Percentiles rank a stretch among this genome's conserved stretches.
Conservation (phyloP, 2,888 invertebrate genomes). For the Odontomyia ornata region DNA sequence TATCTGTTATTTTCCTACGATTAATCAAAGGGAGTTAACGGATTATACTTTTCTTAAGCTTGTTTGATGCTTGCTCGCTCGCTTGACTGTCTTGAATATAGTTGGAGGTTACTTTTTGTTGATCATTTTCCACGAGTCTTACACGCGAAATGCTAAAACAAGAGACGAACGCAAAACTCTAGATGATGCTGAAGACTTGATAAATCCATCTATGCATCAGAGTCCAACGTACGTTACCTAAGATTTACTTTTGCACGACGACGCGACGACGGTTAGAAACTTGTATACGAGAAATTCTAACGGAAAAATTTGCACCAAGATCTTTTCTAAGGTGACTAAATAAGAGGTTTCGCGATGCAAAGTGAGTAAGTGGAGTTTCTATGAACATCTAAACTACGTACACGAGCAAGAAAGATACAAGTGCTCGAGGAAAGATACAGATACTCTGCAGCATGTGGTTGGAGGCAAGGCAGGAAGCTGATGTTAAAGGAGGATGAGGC, state of each 20-base stretch:
- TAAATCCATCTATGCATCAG: background rate
- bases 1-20: constrained; percentile 16
- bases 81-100: background rate
- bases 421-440: background rate
- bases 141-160: constrained; percentile 21
- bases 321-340: constrained; percentile 12
- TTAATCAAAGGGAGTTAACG: constrained; percentile 36
- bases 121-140: constrained; percentile 1
- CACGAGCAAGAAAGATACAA: background rate
- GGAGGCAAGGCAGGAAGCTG: too few relatives aligned
- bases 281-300: constrained; percentile 29
- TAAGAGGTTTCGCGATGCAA: background rate
- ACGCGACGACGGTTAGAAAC: background rate
- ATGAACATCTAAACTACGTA: too few relatives aligned
- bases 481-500: background rate
- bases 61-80: background rate
- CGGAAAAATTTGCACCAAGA: constrained; percentile 18
- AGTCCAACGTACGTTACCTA: too few relatives aligned
- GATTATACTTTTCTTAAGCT: constrained; percentile 4
- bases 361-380: background rate
- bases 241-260: background rate
- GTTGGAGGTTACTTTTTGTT: background rate
- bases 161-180: background rate
- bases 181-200: constrained; percentile 11
- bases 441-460: too few relatives aligned